Conservation (phyloP, 2,888 invertebrate genomes). For the Halictus ligatus region DNA sequence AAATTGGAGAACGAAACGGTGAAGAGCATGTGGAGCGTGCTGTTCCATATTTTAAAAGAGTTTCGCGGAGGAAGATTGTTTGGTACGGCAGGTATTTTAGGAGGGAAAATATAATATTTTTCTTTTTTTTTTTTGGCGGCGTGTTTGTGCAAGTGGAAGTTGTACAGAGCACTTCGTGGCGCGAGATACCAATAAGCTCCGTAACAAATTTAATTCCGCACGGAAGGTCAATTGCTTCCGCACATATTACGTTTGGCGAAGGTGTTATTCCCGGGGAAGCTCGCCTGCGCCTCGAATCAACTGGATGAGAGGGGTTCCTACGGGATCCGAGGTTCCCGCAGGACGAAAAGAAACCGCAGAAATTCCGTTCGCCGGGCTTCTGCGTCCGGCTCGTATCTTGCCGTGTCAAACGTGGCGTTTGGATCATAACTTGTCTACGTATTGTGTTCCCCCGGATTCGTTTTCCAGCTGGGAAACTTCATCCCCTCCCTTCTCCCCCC, state of each 20-base stretch:
- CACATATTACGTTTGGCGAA: background rate
- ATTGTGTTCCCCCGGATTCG: background rate
- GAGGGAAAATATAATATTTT: background rate
- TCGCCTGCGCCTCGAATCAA: background rate
- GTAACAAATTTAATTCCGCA: constrained; percentile 1
- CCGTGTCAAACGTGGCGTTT: background rate
- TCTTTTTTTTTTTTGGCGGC: background rate
- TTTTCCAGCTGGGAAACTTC: background rate
- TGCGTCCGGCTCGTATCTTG: background rate
- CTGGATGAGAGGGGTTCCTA: background rate
- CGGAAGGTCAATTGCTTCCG: background rate
- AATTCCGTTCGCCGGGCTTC: background rate
- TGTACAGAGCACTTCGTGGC: background rate
- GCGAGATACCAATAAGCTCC: background rate
- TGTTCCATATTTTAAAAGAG: background rate
- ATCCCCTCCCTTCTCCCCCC: background rate
- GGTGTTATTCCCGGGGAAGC: background rate
- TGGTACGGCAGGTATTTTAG: background rate
- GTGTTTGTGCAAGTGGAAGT: background rate
- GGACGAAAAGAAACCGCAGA: background rate
- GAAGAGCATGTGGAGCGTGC: background rate
- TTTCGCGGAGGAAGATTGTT: background rate
- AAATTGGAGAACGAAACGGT: too few relatives aligned
- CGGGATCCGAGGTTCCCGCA: background rate
- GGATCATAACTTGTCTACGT: background rate